phyloP scores from a whole-genome alignment of 2,797 vertebrate genomes.

The Geotrypetes seraphini region DNA sequence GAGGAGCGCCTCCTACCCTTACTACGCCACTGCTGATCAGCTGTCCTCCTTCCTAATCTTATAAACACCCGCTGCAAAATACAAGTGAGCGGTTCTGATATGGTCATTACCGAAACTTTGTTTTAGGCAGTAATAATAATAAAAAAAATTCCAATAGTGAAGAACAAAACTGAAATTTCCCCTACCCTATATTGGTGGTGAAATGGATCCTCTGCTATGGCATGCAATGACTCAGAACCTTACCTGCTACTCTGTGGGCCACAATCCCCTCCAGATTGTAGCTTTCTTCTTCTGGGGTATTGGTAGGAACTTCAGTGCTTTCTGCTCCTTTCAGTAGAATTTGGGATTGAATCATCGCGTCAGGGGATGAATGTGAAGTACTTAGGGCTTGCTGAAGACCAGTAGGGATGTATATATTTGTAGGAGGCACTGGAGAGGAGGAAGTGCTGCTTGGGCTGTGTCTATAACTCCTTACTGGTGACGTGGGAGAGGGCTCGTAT shows the following conservation, averaged over 20 bases:
- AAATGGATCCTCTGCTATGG: too few relatives aligned
- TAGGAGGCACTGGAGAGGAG: conserved; percentile 38
- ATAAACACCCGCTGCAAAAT: too few relatives aligned
- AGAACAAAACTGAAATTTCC: too few relatives aligned
- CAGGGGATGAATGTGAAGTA: conserved; percentile 33
- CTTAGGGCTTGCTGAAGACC: conserved; percentile 44
- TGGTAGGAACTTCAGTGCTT: conserved; percentile 39
- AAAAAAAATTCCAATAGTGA: too few relatives aligned
- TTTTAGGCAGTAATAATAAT: too few relatives aligned
- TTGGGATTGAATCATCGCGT: conserved; percentile 26
- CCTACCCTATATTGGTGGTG: too few relatives aligned
- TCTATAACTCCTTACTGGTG: conserved; percentile 39
- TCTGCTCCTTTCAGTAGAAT: conserved; percentile 32
- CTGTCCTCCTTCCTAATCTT: too few relatives aligned
- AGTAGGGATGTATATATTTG: conserved; percentile 24
- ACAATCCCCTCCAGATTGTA: conserved; percentile 88
- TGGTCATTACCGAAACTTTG: too few relatives aligned
- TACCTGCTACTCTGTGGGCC: conserved; percentile 93
- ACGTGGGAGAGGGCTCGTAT: conserved; percentile 4
- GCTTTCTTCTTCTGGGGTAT: conserved; percentile 63
- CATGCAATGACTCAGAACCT: conserved; percentile 40
- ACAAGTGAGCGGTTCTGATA: too few relatives aligned
- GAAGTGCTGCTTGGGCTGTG: conserved; percentile 44
- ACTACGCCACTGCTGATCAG: too few relatives aligned
- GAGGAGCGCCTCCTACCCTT: too few relatives aligned